Base-by-base conservation (phyloP, 1,140 invertebrate genomes). In the Philopotamus ludificatus region DNA sequence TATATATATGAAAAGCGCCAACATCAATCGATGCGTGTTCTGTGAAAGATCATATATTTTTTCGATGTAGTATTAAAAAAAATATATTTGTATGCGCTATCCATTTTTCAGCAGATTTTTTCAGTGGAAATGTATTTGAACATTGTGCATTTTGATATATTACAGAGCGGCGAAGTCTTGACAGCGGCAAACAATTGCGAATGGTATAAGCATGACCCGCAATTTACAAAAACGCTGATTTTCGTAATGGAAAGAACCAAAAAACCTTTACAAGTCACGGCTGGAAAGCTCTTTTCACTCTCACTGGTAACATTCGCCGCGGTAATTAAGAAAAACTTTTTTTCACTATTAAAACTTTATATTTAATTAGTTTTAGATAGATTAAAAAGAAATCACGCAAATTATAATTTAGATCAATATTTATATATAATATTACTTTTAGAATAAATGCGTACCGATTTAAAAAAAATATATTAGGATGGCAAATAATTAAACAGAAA, bases 171-270 rank as follows among this genome's bases (percentile, higher is more conserved):
- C 1, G 54, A 54, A 44, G 20, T 74, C 15, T 58, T 65, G 3
- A 51, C 53, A 8, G 63, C 72, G 8, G 65, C 64, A 15, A 70
- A 69, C 39, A 49, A 65, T 12, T 62, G 66, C 51, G 23, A 59
- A 25, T 74, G 73, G 73, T 62, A 65, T 49, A 55, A 70, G n/a
- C 50, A 57, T 34, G 58, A 60, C 41, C 22, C 44, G 26, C 39
- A 71, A 34, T 72, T 72, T 57, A 67, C 63, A 10, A 66, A 62
- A 21, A 54, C 70, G 64, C 60, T 74, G 21, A 28, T 70, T 1
- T 67, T 72, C 22, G 51, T 74, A 15, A 71, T 73, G 71, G 49
- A 65, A 25, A 63, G 70, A 22, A 55, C 68, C 1, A 68, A 72
- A 55, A 49, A 61, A 34, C 71, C 71, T 20, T 53, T 72, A 8